These are phyloP conservation scores for Pangasianodon hypophthalmus DNA, from an alignment of 2,113 vertebrate genomes.

Conservation along the genomic window DNA sequence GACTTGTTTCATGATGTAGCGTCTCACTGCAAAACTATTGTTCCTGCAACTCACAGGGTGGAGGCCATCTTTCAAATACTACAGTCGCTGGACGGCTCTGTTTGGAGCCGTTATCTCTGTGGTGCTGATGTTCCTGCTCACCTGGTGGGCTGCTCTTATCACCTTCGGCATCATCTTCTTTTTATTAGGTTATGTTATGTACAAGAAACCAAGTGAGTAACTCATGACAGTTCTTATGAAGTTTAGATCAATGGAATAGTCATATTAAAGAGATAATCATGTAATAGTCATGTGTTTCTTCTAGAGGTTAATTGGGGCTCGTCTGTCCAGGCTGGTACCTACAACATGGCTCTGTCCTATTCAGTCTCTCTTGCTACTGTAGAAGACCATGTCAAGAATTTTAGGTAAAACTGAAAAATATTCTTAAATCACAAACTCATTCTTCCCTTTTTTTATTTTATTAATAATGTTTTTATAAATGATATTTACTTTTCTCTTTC, in stretches of 20 bases:
- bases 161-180: constrained; percentile 70
- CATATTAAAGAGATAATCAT: neutral
- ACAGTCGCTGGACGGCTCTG: constrained; percentile 72
- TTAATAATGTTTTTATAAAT: neutral
- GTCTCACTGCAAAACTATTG: neutral
- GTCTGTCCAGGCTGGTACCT: constrained; percentile 71
- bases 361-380: constrained; percentile 68
- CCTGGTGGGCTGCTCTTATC: constrained; percentile 75
- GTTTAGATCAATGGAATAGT: neutral
- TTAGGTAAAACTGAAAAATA: constrained; percentile 61
- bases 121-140: constrained; percentile 78
- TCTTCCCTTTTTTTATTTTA: neutral
- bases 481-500: neutral
- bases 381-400: constrained; percentile 80
- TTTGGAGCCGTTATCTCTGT: constrained; percentile 72
- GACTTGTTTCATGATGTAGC: neutral
- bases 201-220: constrained; percentile 74
- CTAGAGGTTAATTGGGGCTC: constrained; percentile 79
- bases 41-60: constrained; percentile 63
- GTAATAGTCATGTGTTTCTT: neutral
- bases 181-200: constrained; percentile 71
- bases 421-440: neutral
- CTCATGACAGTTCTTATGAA: neutral
- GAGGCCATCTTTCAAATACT: constrained; percentile 74
- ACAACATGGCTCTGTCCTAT: constrained; percentile 76